Evolutionary conservation across 2,113 vertebrate species (phyloP).

Genomic region (Oplegnathus fasciatus): DNA sequence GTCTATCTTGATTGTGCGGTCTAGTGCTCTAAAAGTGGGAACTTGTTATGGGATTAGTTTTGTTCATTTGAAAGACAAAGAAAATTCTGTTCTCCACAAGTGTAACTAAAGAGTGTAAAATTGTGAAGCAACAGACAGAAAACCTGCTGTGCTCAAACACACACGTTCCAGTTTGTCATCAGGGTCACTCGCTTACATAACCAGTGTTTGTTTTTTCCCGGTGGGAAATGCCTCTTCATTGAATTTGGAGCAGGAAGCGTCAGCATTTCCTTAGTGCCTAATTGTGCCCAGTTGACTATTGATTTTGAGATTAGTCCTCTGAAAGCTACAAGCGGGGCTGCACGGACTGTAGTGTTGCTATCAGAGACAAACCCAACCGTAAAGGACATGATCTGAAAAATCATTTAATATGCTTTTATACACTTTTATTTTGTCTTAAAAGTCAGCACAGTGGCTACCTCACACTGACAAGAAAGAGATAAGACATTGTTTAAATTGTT

Average conservation of each 20-base stretch:
- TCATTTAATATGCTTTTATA: neutral
- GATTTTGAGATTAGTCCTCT: conserved; percentile 47
- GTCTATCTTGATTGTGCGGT: neutral
- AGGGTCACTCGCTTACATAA: conserved; percentile 17
- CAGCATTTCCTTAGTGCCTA: conserved; percentile 27
- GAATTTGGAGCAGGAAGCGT: conserved; percentile 35
- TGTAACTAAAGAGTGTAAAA: neutral
- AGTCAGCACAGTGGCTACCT: neutral
- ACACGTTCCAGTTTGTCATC: neutral
- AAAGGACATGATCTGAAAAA: neutral
- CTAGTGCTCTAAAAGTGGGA: neutral
- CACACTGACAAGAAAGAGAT: neutral
- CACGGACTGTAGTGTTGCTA: neutral
- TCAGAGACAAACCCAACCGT: neutral
- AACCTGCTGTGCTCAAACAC: neutral
- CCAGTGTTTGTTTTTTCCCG: neutral
- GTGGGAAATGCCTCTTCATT: conserved; percentile 25
- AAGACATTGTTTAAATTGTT: neutral
- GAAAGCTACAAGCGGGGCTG: neutral
- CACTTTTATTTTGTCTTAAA: neutral
- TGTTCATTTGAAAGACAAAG: neutral
- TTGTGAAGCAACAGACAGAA: neutral
- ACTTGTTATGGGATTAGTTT: neutral
- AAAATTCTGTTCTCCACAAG: neutral
- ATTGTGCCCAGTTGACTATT: conserved; percentile 41